phyloP scores from a whole-genome alignment of 2,888 invertebrate genomes.

The Phortica magna region DNA sequence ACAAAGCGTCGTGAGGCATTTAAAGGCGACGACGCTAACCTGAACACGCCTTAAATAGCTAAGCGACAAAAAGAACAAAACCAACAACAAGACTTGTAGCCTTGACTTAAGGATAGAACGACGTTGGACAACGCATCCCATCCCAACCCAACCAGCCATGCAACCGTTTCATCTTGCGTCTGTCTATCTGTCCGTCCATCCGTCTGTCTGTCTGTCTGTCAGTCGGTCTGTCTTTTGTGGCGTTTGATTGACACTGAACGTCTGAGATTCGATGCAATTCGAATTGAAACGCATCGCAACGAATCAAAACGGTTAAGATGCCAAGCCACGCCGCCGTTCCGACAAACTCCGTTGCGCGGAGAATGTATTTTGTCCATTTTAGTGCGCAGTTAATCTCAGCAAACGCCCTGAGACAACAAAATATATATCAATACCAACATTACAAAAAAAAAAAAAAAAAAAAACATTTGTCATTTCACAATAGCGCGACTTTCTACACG shows the following conservation, averaged over 20 bases:
- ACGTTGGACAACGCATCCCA: too few relatives aligned
- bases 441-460: background rate
- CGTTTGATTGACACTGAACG: background rate
- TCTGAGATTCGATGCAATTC: background rate
- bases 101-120: too few relatives aligned
- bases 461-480: background rate
- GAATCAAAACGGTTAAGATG: background rate
- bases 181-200: background rate
- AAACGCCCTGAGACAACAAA: background rate
- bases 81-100: too few relatives aligned
- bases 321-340: background rate
- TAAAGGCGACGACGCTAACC: background rate
- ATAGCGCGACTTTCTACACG: too few relatives aligned
- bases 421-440: background rate
- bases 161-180: too few relatives aligned
- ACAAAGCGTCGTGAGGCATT: conserved; percentile 5
- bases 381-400: conserved; percentile 3
- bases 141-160: too few relatives aligned
- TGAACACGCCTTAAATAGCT: background rate
- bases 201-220: background rate
- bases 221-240: background rate
- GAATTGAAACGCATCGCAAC: background rate
- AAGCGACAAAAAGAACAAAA: background rate
- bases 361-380: conserved; percentile 20
- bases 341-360: background rate